phyloP scores from a whole-genome alignment of 2,797 vertebrate genomes.

The Poeciliopsis paucimaculata region DNA sequence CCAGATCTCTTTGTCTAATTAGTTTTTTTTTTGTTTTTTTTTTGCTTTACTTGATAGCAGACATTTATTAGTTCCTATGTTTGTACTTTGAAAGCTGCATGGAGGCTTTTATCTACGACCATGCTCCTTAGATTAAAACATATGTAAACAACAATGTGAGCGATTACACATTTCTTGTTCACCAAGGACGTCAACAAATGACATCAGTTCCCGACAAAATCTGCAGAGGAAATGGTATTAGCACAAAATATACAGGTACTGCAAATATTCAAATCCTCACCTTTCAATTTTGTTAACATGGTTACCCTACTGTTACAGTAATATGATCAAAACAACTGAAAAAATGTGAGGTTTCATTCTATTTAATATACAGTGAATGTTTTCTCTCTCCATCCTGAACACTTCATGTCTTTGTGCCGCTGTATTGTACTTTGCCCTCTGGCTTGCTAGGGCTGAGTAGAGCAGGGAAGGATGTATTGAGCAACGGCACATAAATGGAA shows the following conservation, averaged over 20 bases:
- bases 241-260: constrained; percentile 21
- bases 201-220: constrained; percentile 51
- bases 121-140: constrained; percentile 30
- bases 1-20: constrained; percentile 68
- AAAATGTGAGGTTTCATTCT: constrained; percentile 30
- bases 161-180: constrained; percentile 50
- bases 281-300: constrained; percentile 39
- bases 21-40: constrained; percentile 48
- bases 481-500: constrained; percentile 56
- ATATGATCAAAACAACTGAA: constrained; percentile 45
- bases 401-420: constrained; percentile 50
- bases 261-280: constrained; percentile 9
- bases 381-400: constrained; percentile 37
- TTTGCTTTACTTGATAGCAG: constrained; percentile 55
- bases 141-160: constrained; percentile 48
- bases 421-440: constrained; percentile 46
- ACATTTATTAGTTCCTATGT: constrained; percentile 60
- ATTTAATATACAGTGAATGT: constrained; percentile 31
- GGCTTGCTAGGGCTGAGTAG: constrained; percentile 42
- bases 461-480: constrained; percentile 60
- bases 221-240: constrained; percentile 49
- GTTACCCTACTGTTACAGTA: constrained; percentile 38
- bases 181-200: constrained; percentile 42
- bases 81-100: constrained; percentile 32
- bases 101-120: constrained; percentile 50